phyloP scores from a whole-genome alignment of 2,888 invertebrate genomes.

The Drosophila heteroneura region DNA sequence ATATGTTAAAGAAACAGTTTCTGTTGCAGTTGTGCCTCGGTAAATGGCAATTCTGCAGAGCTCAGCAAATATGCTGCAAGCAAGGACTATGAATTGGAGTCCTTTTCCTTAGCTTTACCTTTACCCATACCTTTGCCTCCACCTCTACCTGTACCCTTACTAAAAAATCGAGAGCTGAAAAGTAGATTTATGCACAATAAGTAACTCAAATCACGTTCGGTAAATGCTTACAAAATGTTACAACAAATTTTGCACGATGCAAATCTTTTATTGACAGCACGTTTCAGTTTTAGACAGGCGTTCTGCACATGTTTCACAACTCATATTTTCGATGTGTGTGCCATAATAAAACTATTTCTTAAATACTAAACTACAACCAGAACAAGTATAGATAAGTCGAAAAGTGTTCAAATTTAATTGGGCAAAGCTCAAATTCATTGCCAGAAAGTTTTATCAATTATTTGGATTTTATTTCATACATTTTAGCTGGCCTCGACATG shows the following conservation, averaged over 20 bases:
- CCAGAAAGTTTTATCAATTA: conserved; percentile 19
- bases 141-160: conserved; percentile 1
- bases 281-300: conserved; percentile 64
- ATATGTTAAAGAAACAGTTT: background rate
- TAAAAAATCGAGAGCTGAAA: background rate
- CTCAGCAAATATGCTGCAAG: conserved; percentile 41
- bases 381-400: background rate
- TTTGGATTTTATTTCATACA: conserved; percentile 10
- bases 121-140: background rate
- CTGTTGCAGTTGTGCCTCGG: background rate
- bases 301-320: conserved; percentile 60
- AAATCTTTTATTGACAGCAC: conserved; percentile 81
- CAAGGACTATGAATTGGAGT: conserved; percentile 18
- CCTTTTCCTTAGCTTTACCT: conserved; percentile 22
- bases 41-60: conserved; percentile 23
- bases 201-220: conserved; percentile 77
- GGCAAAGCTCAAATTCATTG: conserved; percentile 36
- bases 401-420: conserved; percentile 52
- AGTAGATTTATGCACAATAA: conserved; percentile 67
- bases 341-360: conserved; percentile 19
- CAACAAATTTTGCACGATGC: conserved; percentile 69
- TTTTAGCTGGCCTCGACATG: conserved; percentile 9
- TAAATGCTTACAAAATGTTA: conserved; percentile 77
- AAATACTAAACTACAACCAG: background rate
- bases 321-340: conserved; percentile 11